A percentile compares a stretch with the other conserved stretches of the same genome.
Conservation (phyloP, 2,797 vertebrate genomes). For the Crocodylus rhombifer region DNA sequence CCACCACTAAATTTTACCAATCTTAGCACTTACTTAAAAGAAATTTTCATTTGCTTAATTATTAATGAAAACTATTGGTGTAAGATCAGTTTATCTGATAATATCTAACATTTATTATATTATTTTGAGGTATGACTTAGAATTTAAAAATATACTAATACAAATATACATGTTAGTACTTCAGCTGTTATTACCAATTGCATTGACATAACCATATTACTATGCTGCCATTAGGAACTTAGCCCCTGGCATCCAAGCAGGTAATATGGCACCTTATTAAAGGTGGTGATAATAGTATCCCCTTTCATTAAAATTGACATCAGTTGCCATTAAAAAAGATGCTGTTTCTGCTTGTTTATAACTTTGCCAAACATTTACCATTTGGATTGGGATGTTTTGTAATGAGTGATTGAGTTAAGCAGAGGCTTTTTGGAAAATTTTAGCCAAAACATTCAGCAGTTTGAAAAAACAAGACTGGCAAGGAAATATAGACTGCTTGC, state of each 20-base stretch:
- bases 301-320: not conserved
- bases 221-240: not conserved
- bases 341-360: not conserved
- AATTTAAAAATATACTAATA: not conserved
- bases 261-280: not conserved
- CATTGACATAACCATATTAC: not conserved
- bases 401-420: not conserved
- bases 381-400: not conserved
- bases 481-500: not conserved
- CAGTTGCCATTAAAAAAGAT: not conserved
- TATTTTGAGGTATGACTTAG: not conserved
- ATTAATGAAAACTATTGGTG: not conserved
- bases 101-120: not conserved
- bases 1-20: not conserved
- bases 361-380: not conserved
- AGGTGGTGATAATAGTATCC: not conserved
- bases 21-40: not conserved
- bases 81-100: not conserved
- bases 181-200: not conserved
- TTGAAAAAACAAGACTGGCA: not conserved
- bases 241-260: not conserved
- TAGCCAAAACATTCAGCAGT: not conserved
- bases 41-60: not conserved
- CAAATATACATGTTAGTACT: not conserved
- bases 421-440: not conserved